A percentile compares a stretch with the other conserved stretches of the same genome.
phyloP scores from a whole-genome alignment of 2,888 invertebrate genomes.

The Xestobium rufovillosum region DNA sequence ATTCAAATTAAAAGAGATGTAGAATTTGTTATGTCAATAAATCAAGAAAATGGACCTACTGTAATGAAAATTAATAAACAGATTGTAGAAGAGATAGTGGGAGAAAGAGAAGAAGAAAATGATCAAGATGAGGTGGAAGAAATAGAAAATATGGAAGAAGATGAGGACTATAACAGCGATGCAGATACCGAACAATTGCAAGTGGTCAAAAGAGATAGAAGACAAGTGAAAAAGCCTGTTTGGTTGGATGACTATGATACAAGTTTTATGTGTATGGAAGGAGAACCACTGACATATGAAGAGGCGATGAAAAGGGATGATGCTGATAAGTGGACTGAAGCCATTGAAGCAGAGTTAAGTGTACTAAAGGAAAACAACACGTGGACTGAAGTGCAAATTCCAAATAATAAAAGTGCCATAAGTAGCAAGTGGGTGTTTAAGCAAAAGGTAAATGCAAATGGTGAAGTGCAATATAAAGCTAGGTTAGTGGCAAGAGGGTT shows the following conservation, averaged over 20 bases:
- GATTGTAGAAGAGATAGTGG: conserved; percentile 5
- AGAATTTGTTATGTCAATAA: conserved; percentile 12
- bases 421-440: conserved; percentile 11
- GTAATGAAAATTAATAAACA: conserved; percentile 2
- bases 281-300: neutral
- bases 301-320: conserved; percentile 2
- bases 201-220: neutral
- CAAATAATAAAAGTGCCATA: conserved; percentile 8
- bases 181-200: neutral
- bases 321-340: neutral
- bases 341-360: conserved; percentile 9
- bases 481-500: conserved; percentile 25
- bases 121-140: neutral
- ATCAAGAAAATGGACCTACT: neutral
- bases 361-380: conserved; percentile 14
- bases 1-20: conserved; percentile 20
- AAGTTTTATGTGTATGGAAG: neutral
- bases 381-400: conserved; percentile 10
- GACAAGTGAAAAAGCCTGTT: too few species aligned
- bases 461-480: conserved; percentile 19
- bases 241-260: neutral
- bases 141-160: neutral
- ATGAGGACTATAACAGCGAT: too few species aligned
- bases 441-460: conserved; percentile 8
- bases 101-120: neutral